Evolutionary conservation across 1,140 invertebrate species (phyloP), one percentile per base, ranked within the genome.

Genomic region (Neotoxoptera formosana): DNA sequence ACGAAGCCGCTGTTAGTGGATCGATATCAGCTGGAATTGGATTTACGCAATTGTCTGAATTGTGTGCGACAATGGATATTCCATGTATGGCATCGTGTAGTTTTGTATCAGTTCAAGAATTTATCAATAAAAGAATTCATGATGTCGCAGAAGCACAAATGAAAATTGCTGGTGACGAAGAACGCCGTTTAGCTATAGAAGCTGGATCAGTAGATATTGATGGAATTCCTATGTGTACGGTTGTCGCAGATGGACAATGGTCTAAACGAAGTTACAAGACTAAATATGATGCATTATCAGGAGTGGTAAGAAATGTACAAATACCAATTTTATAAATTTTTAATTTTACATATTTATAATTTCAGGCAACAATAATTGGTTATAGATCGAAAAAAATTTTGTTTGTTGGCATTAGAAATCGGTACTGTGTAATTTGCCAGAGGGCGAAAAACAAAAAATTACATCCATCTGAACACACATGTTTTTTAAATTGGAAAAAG

Each of bases 141-240:
- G 45, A 93, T 53, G 91, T 76, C 25, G 83, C 94, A 17, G 23
- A 53, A 48, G 56, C 93, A 83, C 25, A 93, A 60, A 94, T 94
- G 93, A 56, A 34, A 56, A 89, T 81, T 84, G 94, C 94, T 51
- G 94, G 90, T 34, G 92, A 93, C 60, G 93, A 94, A 94, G 94
- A 94, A 93, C 84, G n/a, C n/a, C 41, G 90, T 60, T 30, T 94
- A 83, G 94, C 94, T 7, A 90, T 88, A 41, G 90, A 94, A 76
- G 34, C 45, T n/a, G 94, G 94, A n/a, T 89, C 93, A 56, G 83
- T 94, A 23, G 17, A 84, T 14, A 53, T 21, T 8, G 36, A 84
- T 21, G 41, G 83, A 41, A 84, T 25, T 41, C 36, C 81, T 3
- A 84, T 84, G 83, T 84, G 83, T 84, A 84, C 83, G 9, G 83